Percentiles rank a stretch among this genome's conserved stretches.
These are phyloP conservation scores for Condylura cristata DNA, from an alignment of 2,113 vertebrate species.

Conservation along the genomic window DNA sequence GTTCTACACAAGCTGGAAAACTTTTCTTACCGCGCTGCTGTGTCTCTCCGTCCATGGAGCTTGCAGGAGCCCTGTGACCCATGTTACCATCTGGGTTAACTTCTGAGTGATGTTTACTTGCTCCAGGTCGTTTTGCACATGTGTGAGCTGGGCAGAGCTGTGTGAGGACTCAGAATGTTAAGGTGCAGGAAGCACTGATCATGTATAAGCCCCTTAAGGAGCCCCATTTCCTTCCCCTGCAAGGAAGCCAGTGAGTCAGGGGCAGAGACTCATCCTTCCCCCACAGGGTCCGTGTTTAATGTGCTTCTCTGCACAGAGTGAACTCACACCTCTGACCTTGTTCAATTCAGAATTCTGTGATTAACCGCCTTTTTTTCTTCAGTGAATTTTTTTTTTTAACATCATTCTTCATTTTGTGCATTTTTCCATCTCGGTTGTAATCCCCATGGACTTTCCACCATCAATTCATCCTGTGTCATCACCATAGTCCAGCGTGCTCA, in stretches of 20 bases:
- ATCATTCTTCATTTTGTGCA: too few relatives aligned
- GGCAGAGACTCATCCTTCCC: not conserved
- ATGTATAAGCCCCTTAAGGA: not conserved
- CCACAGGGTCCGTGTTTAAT: not conserved
- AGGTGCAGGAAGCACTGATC: rapidly evolving
- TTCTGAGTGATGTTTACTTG: not conserved
- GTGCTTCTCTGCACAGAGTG: rapidly evolving
- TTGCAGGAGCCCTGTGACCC: not conserved
- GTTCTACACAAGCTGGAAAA: too few relatives aligned
- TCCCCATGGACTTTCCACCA: too few relatives aligned
- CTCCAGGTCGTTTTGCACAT: not conserved
- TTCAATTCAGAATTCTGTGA: not conserved
- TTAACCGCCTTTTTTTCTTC: not conserved
- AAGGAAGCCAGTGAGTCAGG: not conserved
- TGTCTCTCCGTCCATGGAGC: not conserved
- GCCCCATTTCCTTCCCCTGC: not conserved
- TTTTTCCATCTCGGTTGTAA: too few relatives aligned
- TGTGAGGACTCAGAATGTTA: not conserved
- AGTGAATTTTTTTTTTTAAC: too few relatives aligned
- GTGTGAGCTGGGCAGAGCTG: not conserved
- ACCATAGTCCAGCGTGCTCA: too few relatives aligned
- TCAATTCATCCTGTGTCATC: too few relatives aligned
- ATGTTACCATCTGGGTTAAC: not conserved
- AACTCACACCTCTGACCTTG: not conserved
- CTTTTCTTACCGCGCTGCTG: too few relatives aligned